phyloP scores from a whole-genome alignment of 2,888 invertebrate species.

The Drosophila incognita region DNA sequence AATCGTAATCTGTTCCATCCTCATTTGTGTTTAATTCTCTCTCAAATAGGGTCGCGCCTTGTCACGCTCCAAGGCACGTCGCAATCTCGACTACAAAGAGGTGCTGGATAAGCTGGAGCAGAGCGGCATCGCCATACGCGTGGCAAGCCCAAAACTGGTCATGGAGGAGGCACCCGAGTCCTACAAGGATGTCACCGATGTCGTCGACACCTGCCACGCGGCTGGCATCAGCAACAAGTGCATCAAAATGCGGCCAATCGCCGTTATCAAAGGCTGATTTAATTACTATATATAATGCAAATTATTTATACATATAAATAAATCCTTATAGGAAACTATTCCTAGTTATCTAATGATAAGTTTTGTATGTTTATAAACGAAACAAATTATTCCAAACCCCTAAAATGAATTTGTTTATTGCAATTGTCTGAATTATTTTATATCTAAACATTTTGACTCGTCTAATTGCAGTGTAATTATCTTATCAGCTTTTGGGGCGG shows the following conservation, averaged over 20 bases:
- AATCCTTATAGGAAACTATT: not conserved
- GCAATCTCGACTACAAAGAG: slow-evolving; percentile 96
- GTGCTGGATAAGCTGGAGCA: slow-evolving; percentile 93
- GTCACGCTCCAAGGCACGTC: slow-evolving; percentile 97
- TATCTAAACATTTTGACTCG: not conserved
- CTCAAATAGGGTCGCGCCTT: slow-evolving; percentile 94
- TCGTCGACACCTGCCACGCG: slow-evolving; percentile 98
- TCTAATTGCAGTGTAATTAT: not conserved
- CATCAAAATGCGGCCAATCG: slow-evolving; percentile 98
- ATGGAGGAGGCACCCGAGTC: slow-evolving; percentile 99
- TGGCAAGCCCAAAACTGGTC: slow-evolving; percentile 99
- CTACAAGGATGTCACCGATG: slow-evolving; percentile 99
- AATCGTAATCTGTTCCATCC: not conserved
- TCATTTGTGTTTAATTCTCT: not conserved
- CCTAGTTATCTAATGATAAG: not conserved
- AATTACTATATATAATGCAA: not conserved
- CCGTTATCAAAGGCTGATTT: slow-evolving; percentile 97
- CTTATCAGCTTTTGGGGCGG: not conserved
- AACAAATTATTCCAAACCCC: not conserved
- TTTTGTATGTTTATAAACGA: not conserved
- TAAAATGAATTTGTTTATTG: not conserved
- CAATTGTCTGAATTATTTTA: not conserved
- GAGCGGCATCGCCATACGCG: slow-evolving; percentile 96
- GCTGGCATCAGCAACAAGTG: slow-evolving; percentile 99
- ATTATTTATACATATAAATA: slow-evolving; percentile 1